These are phyloP conservation scores for Hydropsyche tenuis DNA, from an alignment of 1,140 invertebrate genomes.

Conservation along the genomic window DNA sequence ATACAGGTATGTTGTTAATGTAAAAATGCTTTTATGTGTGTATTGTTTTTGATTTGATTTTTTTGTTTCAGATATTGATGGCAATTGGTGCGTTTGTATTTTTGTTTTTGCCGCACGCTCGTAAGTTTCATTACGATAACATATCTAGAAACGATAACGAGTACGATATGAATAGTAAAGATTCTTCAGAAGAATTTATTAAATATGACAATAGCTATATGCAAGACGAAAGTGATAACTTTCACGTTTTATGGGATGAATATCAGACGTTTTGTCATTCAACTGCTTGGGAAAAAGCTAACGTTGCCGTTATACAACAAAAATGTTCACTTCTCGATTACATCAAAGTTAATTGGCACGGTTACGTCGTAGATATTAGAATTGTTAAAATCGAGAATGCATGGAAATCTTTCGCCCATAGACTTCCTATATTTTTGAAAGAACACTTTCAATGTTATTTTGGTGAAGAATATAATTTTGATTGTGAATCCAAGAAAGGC, in stretches of 20 bases:
- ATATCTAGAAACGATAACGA: conserved; percentile 34
- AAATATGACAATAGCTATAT: conserved; percentile 47
- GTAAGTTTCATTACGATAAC: conserved; percentile 46
- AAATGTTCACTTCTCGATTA: conserved; percentile 73
- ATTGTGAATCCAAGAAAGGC: conserved; percentile 62
- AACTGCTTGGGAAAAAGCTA: conserved; percentile 71
- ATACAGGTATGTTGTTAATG: conserved; percentile 66
- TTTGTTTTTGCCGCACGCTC: conserved; percentile 43
- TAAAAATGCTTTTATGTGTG: too few relatives aligned
- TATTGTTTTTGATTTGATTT: conserved; percentile 50
- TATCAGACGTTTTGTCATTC: conserved; percentile 76
- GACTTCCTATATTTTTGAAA: conserved; percentile 66
- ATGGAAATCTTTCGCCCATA: conserved; percentile 64
- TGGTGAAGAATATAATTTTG: conserved; percentile 67
- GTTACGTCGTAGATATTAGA: conserved; percentile 71
- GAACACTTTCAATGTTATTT: conserved; percentile 68
- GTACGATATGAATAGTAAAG: conserved; percentile 51
- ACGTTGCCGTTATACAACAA: conserved; percentile 71
- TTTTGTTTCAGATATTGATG: conserved; percentile 38
- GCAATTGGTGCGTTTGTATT: conserved; percentile 38
- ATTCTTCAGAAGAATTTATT: conserved; percentile 52
- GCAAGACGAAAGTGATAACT: conserved; percentile 46
- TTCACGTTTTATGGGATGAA: conserved; percentile 68
- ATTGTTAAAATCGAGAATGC: conserved; percentile 69
- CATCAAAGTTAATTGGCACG: conserved; percentile 73